A percentile compares a stretch with the other conserved stretches of the same genome.
Evolutionary conservation across 2,113 vertebrate genomes (phyloP).

Genomic region (Heptranchias perlo): DNA sequence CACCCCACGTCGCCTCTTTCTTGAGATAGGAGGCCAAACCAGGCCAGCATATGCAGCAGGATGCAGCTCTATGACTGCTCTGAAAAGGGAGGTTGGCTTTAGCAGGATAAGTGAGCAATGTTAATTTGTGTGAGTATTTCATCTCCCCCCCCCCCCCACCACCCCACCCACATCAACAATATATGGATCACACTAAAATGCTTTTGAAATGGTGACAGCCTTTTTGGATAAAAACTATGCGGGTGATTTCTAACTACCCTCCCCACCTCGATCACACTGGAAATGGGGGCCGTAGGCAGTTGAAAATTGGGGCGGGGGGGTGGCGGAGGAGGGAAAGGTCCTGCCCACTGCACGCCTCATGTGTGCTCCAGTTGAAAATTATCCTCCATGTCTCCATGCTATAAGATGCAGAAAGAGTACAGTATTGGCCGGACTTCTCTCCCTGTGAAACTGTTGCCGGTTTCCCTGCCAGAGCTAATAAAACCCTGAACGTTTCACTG

Average conservation of each 20-base stretch:
- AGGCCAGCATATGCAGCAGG: too few relatives aligned
- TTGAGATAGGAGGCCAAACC: background rate
- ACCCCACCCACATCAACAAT: background rate
- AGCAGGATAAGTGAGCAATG: background rate
- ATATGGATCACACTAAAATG: background rate
- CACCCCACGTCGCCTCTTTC: background rate
- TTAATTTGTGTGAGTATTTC: background rate
- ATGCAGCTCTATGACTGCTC: background rate
- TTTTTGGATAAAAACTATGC: background rate
- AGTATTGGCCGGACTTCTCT: background rate
- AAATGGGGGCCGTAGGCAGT: background rate
- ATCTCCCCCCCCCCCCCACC: background rate
- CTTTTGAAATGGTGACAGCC: background rate
- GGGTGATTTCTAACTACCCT: background rate
- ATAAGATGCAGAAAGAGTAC: background rate
- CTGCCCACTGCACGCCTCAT: background rate
- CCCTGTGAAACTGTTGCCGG: background rate
- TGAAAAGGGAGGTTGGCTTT: too few relatives aligned
- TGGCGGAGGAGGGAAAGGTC: background rate
- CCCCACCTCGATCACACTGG: background rate
- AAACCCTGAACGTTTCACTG: background rate
- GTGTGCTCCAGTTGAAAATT: background rate
- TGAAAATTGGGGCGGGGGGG: background rate
- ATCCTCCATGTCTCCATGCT: background rate
- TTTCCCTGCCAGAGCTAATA: background rate